Evolutionary conservation across 2,888 invertebrate genomes (phyloP), one percentile per base, ranked within the genome.

Genomic region (Sarcophaga rosellei): DNA sequence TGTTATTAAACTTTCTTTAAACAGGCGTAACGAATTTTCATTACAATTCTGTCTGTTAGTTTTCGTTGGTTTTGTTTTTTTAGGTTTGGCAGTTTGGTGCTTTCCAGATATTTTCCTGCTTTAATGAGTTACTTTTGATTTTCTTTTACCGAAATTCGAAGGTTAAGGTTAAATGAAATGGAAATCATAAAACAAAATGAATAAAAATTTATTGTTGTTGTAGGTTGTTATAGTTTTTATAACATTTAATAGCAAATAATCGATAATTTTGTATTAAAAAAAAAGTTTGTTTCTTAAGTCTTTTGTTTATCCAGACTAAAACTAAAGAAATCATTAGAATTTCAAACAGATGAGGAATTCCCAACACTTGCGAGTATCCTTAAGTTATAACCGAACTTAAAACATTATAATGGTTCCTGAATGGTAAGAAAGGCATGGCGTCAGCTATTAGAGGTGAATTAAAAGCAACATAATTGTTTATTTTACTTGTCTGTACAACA

Each of bases 1-100:
- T 15, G 17, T 53, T 53, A 35, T 35, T 66, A 68, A 81, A 89
- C 89, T 89, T 91, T 90, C 90, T 89, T 90, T 88, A 90, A 90
- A 91, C 89, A 91, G 89, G 90, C 91, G 91, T 90, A 91, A 90
- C 91, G 61, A 89, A 90, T 89, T 76, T 79, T 79, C 35, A 74
- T 81, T 84, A 73, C 73, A 79, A 17, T 53, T 65, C 25, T 84
- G 63, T 74, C 10, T 23, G 47, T 12, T 47, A n/a, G 77, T 59
- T 76, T 80, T 53, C 62, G 80, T 68, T 68, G 17, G 23, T 69
- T n/a, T n/a, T 62, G 53, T 15, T 72, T 85, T 87, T 61, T 59
- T 8, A 35, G 35, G 72, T 81, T 78, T 87, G 77, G 70, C 82
- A n/a, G n/a, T n/a, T 69, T 84, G 17, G 59, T 53, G n/a, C n/a